Conservation (phyloP, 2,888 invertebrate species). For the Chydorus sphaericus region DNA sequence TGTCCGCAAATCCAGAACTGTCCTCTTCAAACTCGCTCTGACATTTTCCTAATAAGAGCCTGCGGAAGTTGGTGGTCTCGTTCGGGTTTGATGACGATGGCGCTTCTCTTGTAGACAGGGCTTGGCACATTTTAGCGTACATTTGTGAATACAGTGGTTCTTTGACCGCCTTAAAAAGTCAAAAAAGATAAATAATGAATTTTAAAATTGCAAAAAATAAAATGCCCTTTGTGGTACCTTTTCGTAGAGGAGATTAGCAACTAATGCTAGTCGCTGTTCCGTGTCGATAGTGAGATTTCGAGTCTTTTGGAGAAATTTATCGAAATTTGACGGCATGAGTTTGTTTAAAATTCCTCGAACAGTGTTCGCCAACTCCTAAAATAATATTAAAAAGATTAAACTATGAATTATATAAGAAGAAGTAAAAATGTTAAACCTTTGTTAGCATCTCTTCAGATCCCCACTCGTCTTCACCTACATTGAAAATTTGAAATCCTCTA, state of each 20-base stretch:
- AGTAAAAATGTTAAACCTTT: no score
- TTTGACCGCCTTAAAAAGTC: no score
- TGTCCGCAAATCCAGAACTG: constrained; percentile 48
- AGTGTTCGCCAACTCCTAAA: constrained; percentile 59
- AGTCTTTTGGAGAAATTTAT: constrained; percentile 62
- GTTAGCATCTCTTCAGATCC: no score
- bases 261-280: constrained; percentile 57
- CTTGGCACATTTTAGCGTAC: constrained; percentile 73
- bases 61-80: constrained; percentile 46
- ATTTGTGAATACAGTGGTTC: constrained; percentile 86
- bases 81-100: constrained; percentile 25
- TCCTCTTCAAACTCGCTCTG: constrained; percentile 80
- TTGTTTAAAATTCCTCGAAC: constrained; percentile 83
- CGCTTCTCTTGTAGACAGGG: constrained; percentile 50
- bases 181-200: no score
- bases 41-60: constrained; percentile 64
- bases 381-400: no score
- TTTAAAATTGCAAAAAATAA: no score
- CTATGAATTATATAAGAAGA: no score
- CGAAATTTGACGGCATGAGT: constrained; percentile 85
- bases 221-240: no score
- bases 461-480: no score
- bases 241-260: constrained; percentile 81
- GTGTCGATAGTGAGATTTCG: constrained; percentile 64
- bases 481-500: no score